phyloP scores from a whole-genome alignment of 1,140 invertebrate species.

The Dendroctonus valens region DNA sequence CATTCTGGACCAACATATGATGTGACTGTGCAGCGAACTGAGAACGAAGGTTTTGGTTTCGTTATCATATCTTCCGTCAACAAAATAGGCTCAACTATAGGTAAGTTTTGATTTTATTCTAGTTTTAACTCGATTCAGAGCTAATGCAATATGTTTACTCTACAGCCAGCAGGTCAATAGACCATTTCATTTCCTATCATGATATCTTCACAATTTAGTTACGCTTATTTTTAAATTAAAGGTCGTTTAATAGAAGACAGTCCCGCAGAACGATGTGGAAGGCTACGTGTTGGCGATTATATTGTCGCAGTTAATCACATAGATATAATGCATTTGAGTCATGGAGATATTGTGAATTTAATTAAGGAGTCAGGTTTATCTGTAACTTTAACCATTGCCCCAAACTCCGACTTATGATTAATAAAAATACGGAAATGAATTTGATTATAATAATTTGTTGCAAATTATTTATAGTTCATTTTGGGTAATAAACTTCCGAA shows the following conservation, averaged over 20 bases:
- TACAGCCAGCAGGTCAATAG: not conserved
- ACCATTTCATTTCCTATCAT: not conserved
- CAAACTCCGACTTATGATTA: conserved; percentile 49
- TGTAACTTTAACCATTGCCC: conserved; percentile 85
- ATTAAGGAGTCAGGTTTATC: conserved; percentile 91
- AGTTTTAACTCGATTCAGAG: not conserved
- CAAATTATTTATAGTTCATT: too few species aligned
- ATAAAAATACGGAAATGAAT: not conserved
- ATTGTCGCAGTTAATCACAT: conserved; percentile 95
- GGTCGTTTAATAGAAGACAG: conserved; percentile 92
- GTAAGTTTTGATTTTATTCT: conserved; percentile 54
- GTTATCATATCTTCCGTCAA: conserved; percentile 97
- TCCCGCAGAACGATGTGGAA: conserved; percentile 89
- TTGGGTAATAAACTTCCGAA: too few species aligned
- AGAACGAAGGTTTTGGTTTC: conserved; percentile 97
- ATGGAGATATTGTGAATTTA: conserved; percentile 94
- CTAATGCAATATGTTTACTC: not conserved
- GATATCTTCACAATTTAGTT: too few species aligned
- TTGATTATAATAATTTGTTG: too few species aligned
- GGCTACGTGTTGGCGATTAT: conserved; percentile 89
- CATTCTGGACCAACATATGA: conserved; percentile 70
- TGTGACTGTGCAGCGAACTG: conserved; percentile 82
- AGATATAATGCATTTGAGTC: conserved; percentile 87
- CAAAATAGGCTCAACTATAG: conserved; percentile 90
- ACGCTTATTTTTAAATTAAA: conserved; percentile 45